These are phyloP conservation scores for Neelides folsomi DNA, from an alignment of 2,888 invertebrate genomes.

Conservation along the genomic window DNA sequence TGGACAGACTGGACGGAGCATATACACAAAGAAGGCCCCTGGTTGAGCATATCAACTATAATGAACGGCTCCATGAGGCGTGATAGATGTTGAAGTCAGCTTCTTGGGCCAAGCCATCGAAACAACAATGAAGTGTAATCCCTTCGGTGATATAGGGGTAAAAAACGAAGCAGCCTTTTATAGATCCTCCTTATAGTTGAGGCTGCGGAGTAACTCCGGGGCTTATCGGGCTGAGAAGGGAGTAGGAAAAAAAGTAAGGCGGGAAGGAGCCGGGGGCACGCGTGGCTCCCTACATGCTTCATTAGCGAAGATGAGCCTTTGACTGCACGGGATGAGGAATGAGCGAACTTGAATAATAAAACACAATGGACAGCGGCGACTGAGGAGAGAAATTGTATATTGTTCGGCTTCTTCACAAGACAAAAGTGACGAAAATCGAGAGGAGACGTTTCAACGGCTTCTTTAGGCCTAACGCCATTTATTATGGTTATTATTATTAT, in stretches of 20 bases:
- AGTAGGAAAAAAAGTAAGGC: constrained; percentile 17
- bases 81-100: constrained; percentile 30
- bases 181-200: not conserved
- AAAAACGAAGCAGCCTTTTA: not conserved
- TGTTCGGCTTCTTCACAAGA: constrained; percentile 1
- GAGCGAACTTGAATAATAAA: constrained; percentile 12
- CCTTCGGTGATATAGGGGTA: constrained; percentile 4
- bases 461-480: no score
- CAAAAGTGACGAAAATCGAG: no score
- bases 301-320: constrained; percentile 17
- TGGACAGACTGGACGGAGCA: not conserved
- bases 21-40: not conserved
- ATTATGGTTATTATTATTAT: no score
- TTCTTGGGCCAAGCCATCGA: constrained; percentile 5
- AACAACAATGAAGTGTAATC: constrained; percentile 1
- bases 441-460: no score
- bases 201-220: not conserved
- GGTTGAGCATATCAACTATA: not conserved
- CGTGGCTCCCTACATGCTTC: constrained; percentile 32
- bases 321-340: not conserved
- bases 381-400: no score
- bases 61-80: constrained; percentile 17
- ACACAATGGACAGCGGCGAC: constrained; percentile 5
- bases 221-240: constrained; percentile 1
- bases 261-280: constrained; percentile 29